A percentile compares a stretch with the other conserved stretches of the same genome.
Conservation (phyloP, 2,113 vertebrate genomes). For the Phalacrocorax carbo region DNA sequence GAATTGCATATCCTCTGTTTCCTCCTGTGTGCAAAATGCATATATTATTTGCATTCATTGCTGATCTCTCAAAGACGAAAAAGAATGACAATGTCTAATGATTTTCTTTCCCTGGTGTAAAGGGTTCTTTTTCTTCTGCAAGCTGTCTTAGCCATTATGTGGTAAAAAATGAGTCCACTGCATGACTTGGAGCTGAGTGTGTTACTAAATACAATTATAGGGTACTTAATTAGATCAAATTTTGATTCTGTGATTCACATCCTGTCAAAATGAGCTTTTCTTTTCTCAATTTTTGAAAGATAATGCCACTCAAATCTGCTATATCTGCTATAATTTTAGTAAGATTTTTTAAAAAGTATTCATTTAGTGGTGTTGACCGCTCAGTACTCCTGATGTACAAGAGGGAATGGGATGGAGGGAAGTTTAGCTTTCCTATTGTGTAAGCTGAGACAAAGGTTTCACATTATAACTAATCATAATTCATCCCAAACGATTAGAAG, state of each 20-base stretch:
- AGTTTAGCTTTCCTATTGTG: not conserved
- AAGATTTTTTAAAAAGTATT: not conserved
- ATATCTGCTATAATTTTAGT: not conserved
- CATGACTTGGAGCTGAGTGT: not conserved
- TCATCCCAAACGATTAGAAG: not conserved
- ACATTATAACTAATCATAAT: not conserved
- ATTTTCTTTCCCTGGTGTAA: not conserved
- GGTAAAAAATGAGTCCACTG: not conserved
- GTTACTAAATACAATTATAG: not conserved
- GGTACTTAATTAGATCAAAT: not conserved
- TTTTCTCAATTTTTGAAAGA: not conserved
- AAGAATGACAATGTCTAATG: not conserved
- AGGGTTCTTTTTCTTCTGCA: not conserved
- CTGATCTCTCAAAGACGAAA: not conserved
- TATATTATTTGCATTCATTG: not conserved
- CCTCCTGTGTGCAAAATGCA: not conserved
- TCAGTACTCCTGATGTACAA: not conserved
- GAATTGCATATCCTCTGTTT: not conserved
- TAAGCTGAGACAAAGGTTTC: not conserved
- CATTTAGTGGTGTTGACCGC: not conserved
- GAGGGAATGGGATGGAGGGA: not conserved
- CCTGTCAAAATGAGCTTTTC: not conserved
- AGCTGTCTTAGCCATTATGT: not conserved
- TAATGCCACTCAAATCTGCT: not conserved
- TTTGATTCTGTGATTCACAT: not conserved